Evolutionary conservation across 1,140 invertebrate genomes (phyloP).

Genomic region (Drosophila kikkawai): DNA sequence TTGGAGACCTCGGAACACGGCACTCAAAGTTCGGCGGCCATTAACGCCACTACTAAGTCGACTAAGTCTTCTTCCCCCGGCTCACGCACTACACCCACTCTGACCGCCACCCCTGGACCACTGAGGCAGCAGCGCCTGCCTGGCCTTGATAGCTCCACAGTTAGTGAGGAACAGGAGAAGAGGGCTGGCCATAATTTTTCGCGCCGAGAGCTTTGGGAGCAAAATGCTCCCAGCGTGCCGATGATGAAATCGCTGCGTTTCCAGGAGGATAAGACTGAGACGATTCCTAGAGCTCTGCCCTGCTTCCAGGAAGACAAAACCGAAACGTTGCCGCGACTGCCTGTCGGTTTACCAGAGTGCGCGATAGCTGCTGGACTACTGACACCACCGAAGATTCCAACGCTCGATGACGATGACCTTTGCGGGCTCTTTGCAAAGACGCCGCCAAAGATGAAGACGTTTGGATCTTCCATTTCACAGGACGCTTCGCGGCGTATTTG

Average conservation of each 20-base stretch:
- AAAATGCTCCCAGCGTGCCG: slow-evolving; percentile 64
- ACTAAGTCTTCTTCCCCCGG: slow-evolving; percentile 42
- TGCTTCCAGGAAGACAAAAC: slow-evolving; percentile 73
- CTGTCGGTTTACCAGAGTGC: slow-evolving; percentile 15
- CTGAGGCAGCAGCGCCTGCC: slow-evolving; percentile 43
- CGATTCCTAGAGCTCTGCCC: slow-evolving; percentile 56
- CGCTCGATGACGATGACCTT: slow-evolving; percentile 48
- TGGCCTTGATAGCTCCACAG: slow-evolving; percentile 24
- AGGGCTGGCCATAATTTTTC: slow-evolving; percentile 59
- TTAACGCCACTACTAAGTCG: slow-evolving; percentile 66
- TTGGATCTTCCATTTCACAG: slow-evolving; percentile 30
- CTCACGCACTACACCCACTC: slow-evolving; percentile 1
- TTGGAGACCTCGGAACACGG: slow-evolving; percentile 80
- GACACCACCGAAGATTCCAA: slow-evolving; percentile 28
- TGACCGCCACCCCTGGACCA: slow-evolving; percentile 40
- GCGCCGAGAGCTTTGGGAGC: slow-evolving; percentile 66
- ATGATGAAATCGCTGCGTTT: slow-evolving; percentile 68
- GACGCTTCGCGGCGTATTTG: no score
- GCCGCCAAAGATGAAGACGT: slow-evolving; percentile 45
- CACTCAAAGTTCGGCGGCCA: slow-evolving; percentile 57
- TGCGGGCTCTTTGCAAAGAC: slow-evolving; percentile 70
- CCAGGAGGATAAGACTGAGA: slow-evolving; percentile 82
- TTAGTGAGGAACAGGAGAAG: slow-evolving; percentile 23
- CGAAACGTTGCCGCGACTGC: slow-evolving; percentile 68
- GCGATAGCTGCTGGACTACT: background rate